phyloP scores from a whole-genome alignment of 2,888 invertebrate genomes.

The Baronia brevicornis region DNA sequence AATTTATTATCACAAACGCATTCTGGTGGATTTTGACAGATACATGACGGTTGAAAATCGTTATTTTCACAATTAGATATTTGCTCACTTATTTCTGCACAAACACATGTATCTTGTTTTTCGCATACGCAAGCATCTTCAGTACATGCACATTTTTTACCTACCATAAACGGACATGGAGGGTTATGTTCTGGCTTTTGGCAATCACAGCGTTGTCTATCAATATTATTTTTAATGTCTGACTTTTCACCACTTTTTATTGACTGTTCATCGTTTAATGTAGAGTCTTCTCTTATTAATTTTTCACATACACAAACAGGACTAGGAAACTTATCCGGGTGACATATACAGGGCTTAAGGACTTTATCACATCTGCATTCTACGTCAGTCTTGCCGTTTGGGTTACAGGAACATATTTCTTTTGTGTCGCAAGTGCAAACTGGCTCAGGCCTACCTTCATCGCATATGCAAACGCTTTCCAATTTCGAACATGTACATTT shows the following conservation, averaged over 20 bases:
- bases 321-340: conserved; percentile 39
- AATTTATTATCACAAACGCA: conserved; percentile 38
- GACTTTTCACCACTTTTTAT: too few relatives aligned
- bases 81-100: conserved; percentile 34
- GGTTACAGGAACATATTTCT: conserved; percentile 46
- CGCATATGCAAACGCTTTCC: conserved; percentile 49
- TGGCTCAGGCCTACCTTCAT: conserved; percentile 32
- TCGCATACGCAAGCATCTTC: conserved; percentile 43
- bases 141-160: conserved; percentile 42
- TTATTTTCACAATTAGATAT: conserved; percentile 32
- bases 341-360: conserved; percentile 55
- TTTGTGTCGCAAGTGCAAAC: conserved; percentile 43
- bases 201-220: conserved; percentile 42
- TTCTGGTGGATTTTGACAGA: conserved; percentile 31
- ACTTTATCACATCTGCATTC: conserved; percentile 45
- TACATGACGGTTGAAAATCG: conserved; percentile 40
- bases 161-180: conserved; percentile 42
- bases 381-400: conserved; percentile 37
- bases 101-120: conserved; percentile 40
- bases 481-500: conserved; percentile 46
- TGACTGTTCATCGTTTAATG: conserved; percentile 16
- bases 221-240: too few relatives aligned
- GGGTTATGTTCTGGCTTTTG: conserved; percentile 37
- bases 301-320: conserved; percentile 47
- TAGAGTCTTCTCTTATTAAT: conserved; percentile 11